phyloP scores from a whole-genome alignment of 2,888 invertebrate species.

The Cenopis cana region DNA sequence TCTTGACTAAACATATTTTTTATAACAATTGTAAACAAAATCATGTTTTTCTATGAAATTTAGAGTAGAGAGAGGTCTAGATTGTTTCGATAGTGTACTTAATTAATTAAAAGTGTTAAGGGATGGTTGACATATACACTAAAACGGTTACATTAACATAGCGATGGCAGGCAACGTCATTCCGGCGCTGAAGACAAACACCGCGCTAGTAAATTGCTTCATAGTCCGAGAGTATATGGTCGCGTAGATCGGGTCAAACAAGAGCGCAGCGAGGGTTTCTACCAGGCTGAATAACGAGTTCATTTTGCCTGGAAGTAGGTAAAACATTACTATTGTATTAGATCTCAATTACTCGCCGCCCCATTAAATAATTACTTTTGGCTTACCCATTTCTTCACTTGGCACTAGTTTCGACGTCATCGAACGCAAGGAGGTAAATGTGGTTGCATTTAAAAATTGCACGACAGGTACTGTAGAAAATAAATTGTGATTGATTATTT shows the following conservation, averaged over 20 bases:
- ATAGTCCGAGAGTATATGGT: constrained; percentile 67
- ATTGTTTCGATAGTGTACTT: background rate
- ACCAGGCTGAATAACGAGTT: constrained; percentile 77
- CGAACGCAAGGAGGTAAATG: constrained; percentile 46
- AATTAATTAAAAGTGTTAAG: background rate
- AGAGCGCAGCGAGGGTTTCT: constrained; percentile 72
- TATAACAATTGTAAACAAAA: too few relatives aligned
- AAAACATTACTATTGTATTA: background rate
- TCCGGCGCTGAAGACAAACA: constrained; percentile 69
- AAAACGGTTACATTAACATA: constrained; percentile 6
- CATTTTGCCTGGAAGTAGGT: constrained; percentile 73
- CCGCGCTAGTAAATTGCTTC: constrained; percentile 63
- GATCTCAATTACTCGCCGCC: too few relatives aligned
- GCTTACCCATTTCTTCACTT: constrained; percentile 17
- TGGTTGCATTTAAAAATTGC: constrained; percentile 46
- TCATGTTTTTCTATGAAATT: too few relatives aligned
- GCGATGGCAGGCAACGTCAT: constrained; percentile 55
- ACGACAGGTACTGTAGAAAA: constrained; percentile 26
- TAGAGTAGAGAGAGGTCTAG: background rate
- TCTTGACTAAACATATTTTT: too few relatives aligned
- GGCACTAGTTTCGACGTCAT: constrained; percentile 46
- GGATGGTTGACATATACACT: background rate
- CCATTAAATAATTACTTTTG: too few relatives aligned
- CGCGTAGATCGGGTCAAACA: constrained; percentile 76
- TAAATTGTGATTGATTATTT: background rate